phyloP scores from a whole-genome alignment of 2,888 invertebrate genomes.

The Brachycybe producta region DNA sequence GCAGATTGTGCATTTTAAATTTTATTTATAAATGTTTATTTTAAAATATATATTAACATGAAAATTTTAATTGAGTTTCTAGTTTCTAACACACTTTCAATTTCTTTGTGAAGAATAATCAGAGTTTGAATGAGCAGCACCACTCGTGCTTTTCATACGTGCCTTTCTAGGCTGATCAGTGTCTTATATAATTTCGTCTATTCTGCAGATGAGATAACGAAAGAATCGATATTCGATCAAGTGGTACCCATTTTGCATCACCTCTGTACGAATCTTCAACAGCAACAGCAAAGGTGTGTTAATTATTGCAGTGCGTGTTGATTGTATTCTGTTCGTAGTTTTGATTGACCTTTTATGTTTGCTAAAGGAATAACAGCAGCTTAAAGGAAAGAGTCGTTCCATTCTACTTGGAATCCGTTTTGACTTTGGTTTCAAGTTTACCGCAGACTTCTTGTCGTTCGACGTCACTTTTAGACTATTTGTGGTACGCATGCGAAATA shows the following conservation, averaged over 20 bases:
- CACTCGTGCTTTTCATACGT: too few relatives aligned
- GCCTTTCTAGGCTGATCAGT: too few relatives aligned
- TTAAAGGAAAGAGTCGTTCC: conserved; percentile 18
- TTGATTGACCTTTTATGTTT: conserved; percentile 1
- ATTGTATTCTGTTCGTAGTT: background rate
- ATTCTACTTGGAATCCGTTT: conserved; percentile 19
- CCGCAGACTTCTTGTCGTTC: conserved; percentile 21
- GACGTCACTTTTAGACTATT: conserved; percentile 29
- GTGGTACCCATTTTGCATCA: conserved; percentile 81
- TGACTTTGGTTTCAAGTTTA: conserved; percentile 23
- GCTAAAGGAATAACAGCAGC: conserved; percentile 17
- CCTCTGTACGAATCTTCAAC: conserved; percentile 68
- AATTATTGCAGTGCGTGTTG: background rate
- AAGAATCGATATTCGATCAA: too few relatives aligned
- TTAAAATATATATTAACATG: too few relatives aligned
- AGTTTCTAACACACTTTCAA: too few relatives aligned
- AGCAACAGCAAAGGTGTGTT: conserved; percentile 57
- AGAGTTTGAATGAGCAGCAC: too few relatives aligned
- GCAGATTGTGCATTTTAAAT: too few relatives aligned
- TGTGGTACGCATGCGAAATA: conserved; percentile 30
- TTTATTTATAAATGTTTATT: too few relatives aligned
- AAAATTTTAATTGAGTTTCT: too few relatives aligned
- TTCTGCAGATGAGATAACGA: too few relatives aligned
- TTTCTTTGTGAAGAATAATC: too few relatives aligned
- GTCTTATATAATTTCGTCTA: too few relatives aligned